Base-by-base conservation (phyloP, 1,140 invertebrate genomes). In the Lineus longissimus region DNA sequence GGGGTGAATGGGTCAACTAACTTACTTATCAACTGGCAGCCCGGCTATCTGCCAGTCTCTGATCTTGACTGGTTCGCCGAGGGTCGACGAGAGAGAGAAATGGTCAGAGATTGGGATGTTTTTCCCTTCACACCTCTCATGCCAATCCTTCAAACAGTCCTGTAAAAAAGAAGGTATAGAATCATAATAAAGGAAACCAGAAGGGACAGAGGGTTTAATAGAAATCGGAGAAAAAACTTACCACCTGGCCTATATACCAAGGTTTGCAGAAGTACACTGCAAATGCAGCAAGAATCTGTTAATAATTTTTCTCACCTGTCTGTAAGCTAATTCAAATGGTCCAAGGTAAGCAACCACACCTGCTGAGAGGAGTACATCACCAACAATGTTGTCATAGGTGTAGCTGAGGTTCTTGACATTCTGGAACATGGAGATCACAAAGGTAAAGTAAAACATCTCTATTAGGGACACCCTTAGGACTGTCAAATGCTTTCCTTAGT, bases 21-120 rank as follows among this genome's bases (percentile, higher is more conserved):
- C 33, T 61, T 68, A 81, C 76, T 76, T 76, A 64, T 83, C 81
- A 17, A 80, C 79, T 55, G 81, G 81, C 9, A 83, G 70, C 29
- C 81, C 81, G 27, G 75, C 74, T 25, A 81, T 80, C 64, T 82
- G 76, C 81, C 81, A 83, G 41, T 81, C 80, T 36, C 78, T 65
- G 22, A 83, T 81, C 59, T 76, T 77, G 47, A 81, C 80, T 19
- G 78, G 76, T 47, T 82, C 77, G 7, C 81, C 80, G 0, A 82
- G 68, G 15, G 77, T 81, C 11, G 59, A 66, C 23, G 74, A 73
- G 33, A 82, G 68, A 23, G 77, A 79, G 68, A 81, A 82, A 9
- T 68, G 55, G 23, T 76, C 75, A 13, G 79, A 81, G 17, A 81
- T 71, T 22, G 79, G 77, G 15, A 82, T 75, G 41, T 63, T 71